Evolutionary conservation across 2,113 vertebrate genomes (phyloP).

Genomic region (Spea multiplicata): DNA sequence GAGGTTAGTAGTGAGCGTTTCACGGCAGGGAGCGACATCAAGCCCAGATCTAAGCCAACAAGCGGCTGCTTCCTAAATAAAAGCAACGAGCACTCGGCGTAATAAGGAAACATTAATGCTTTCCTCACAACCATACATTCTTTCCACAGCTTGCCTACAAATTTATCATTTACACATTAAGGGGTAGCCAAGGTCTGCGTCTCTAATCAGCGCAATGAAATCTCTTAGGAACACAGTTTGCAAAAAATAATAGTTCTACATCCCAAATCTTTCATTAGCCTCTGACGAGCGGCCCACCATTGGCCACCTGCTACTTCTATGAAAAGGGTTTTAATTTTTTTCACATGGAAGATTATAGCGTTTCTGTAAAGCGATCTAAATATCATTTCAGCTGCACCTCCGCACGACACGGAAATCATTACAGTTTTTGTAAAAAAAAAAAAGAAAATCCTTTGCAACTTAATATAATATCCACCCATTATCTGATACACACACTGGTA

Average conservation of each 20-base stretch:
- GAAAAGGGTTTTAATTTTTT: conserved; percentile 9
- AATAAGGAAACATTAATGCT: conserved; percentile 42
- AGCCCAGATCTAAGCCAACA: conserved; percentile 28
- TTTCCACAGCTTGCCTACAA: conserved; percentile 35
- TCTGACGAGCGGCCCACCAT: background rate
- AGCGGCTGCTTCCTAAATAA: conserved; percentile 35
- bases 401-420: no score
- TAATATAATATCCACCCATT: no score
- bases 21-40: conserved; percentile 45
- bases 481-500: no score
- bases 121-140: conserved; percentile 25
- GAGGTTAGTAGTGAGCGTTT: conserved; percentile 53
- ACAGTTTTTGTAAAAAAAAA: no score
- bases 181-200: conserved; percentile 8
- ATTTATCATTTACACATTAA: conserved; percentile 47
- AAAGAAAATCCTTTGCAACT: no score
- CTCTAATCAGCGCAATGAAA: conserved; percentile 34
- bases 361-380: background rate
- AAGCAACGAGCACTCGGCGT: conserved; percentile 31
- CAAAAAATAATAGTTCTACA: conserved; percentile 24
- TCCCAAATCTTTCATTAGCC: conserved; percentile 28
- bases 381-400: background rate
- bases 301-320: conserved; percentile 20
- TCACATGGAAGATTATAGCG: conserved; percentile 8
- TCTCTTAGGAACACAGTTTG: conserved; percentile 4